Conservation (phyloP, 1,140 invertebrate species). For the Campoletis sonorensis region DNA sequence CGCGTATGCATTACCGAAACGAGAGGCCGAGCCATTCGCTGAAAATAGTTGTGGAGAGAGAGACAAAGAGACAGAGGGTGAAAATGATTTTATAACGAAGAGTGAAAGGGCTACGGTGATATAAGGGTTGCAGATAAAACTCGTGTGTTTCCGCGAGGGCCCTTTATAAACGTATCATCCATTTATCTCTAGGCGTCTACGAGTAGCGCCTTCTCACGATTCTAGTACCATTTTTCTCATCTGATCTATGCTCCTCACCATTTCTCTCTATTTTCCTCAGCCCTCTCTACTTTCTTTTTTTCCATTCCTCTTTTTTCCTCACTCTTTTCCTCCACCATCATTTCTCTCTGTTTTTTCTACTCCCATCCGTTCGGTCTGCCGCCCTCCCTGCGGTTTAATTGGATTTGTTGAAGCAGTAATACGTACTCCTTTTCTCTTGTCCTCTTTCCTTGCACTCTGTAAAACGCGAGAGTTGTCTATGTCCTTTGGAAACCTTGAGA, state of each 20-base stretch:
- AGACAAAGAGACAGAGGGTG: not conserved
- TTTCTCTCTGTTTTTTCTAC: too few relatives aligned
- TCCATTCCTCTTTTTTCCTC: not conserved
- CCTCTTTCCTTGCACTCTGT: not conserved
- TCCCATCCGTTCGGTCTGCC: too few relatives aligned
- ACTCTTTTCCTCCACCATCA: constrained; percentile 48
- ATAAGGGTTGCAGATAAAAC: not conserved
- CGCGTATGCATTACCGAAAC: not conserved
- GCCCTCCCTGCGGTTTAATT: constrained; percentile 61
- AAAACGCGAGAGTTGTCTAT: not conserved
- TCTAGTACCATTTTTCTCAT: not conserved
- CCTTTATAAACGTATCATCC: constrained; percentile 30
- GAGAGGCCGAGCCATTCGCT: not conserved
- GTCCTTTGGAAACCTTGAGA: not conserved
- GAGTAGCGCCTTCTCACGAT: constrained; percentile 13
- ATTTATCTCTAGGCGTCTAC: not conserved
- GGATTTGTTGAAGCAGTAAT: constrained; percentile 58
- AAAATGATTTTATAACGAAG: not conserved
- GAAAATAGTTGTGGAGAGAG: not conserved
- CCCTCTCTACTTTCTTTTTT: not conserved
- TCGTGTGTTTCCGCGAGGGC: not conserved
- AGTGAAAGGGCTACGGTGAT: not conserved
- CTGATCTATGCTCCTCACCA: constrained; percentile 8
- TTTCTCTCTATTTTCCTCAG: constrained; percentile 29
- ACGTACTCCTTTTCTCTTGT: not conserved